These are phyloP conservation scores for Piprites chloris DNA, from an alignment of 2,113 vertebrate genomes.

Conservation along the genomic window DNA sequence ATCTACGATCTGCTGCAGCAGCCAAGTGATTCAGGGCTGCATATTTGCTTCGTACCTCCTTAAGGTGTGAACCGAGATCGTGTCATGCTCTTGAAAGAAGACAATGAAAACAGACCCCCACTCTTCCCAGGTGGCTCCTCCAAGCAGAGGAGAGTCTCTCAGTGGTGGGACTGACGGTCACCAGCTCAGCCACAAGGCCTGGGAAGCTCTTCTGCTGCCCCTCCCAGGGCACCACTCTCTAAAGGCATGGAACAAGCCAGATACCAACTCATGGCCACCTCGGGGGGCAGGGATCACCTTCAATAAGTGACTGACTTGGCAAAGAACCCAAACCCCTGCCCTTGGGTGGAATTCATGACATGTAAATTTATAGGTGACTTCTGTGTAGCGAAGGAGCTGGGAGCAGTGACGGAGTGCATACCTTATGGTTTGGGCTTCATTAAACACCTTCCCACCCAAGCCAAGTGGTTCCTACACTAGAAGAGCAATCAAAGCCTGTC, in stretches of 20 bases:
- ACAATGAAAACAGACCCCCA: background rate
- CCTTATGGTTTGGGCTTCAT: background rate
- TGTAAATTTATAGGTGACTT: background rate
- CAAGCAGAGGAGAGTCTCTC: accelerated
- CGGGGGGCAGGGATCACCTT: accelerated
- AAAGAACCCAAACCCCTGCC: background rate
- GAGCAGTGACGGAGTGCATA: background rate
- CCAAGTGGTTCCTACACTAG: background rate
- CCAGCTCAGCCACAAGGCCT: background rate
- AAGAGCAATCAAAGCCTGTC: background rate
- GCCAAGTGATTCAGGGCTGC: conserved; percentile 38
- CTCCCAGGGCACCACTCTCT: accelerated
- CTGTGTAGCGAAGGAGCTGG: background rate
- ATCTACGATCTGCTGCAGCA: background rate
- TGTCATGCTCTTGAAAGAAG: background rate
- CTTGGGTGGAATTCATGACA: background rate
- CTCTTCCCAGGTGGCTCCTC: background rate
- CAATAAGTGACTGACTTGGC: background rate
- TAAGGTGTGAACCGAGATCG: background rate
- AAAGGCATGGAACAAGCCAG: background rate
- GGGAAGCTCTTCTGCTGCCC: background rate
- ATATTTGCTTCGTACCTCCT: background rate
- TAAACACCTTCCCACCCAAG: background rate
- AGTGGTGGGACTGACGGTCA: accelerated
- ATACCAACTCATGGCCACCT: accelerated